These are phyloP conservation scores for Noctuana brunneofusca DNA, from an alignment of 2,888 invertebrate species.

Conservation along the genomic window DNA sequence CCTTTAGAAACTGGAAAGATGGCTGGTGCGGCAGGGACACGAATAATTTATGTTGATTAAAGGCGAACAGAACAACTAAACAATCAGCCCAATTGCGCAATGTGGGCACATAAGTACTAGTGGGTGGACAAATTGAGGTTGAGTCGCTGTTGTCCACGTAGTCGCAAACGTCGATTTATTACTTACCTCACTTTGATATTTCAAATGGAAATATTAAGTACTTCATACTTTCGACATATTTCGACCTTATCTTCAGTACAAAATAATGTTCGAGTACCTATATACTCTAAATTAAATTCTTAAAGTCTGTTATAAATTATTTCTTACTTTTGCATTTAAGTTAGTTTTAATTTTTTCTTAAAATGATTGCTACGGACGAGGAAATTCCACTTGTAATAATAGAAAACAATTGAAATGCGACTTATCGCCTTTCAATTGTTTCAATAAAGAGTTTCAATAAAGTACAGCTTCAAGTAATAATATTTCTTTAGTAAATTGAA, in stretches of 20 bases:
- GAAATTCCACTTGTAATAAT: too few relatives aligned
- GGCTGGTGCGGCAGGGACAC: conserved; percentile 21
- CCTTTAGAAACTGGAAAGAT: conserved; percentile 23
- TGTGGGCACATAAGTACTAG: conserved; percentile 38
- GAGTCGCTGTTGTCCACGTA: conserved; percentile 33
- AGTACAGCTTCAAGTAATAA: too few relatives aligned
- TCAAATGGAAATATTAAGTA: conserved; percentile 1
- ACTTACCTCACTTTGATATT: conserved; percentile 23
- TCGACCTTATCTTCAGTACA: neutral
- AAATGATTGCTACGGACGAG: too few relatives aligned
- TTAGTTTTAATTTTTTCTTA: too few relatives aligned
- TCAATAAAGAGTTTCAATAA: too few relatives aligned
- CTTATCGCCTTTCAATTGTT: too few relatives aligned
- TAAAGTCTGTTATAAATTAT: too few relatives aligned
- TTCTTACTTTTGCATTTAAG: too few relatives aligned
- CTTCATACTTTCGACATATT: neutral
- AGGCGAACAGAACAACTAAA: conserved; percentile 28
- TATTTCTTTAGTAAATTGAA: neutral
- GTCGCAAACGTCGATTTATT: conserved; percentile 22
- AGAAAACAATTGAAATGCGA: too few relatives aligned
- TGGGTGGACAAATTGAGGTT: conserved; percentile 48
- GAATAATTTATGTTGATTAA: conserved; percentile 27
- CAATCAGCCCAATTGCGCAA: conserved; percentile 47
- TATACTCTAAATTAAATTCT: too few relatives aligned
- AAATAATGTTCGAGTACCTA: neutral